These are phyloP conservation scores for Seriola aureovittata DNA, from an alignment of 2,113 vertebrate species.

Conservation along the genomic window DNA sequence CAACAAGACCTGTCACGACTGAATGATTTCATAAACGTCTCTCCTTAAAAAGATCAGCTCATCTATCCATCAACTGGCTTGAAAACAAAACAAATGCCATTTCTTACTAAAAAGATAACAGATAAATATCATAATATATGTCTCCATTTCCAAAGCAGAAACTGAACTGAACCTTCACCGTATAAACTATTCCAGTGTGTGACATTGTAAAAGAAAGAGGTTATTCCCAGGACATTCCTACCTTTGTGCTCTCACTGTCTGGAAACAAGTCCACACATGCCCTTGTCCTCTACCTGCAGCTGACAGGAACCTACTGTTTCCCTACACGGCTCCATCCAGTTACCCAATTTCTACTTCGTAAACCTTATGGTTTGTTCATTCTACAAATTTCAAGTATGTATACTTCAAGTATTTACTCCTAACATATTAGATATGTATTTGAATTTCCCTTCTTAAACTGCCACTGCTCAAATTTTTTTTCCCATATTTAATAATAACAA, in stretches of 20 bases:
- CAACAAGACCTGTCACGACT: constrained; percentile 17
- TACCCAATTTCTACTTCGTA: background rate
- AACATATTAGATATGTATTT: background rate
- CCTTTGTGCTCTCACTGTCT: constrained; percentile 59
- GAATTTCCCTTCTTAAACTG: background rate
- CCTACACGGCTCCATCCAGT: constrained; percentile 6
- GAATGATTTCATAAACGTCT: constrained; percentile 25
- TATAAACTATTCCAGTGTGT: constrained; percentile 19
- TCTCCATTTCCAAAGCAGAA: constrained; percentile 3
- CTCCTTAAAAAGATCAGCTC: constrained; percentile 14
- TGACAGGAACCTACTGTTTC: constrained; percentile 38
- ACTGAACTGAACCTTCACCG: background rate
- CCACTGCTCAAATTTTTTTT: background rate
- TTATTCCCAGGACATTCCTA: constrained; percentile 71
- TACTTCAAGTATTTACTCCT: background rate
- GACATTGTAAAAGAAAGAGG: constrained; percentile 32
- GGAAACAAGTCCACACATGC: constrained; percentile 66
- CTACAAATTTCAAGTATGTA: too few species aligned
- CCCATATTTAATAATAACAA: background rate
- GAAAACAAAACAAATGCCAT: background rate
- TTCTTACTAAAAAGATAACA: background rate
- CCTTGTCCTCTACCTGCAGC: constrained; percentile 29
- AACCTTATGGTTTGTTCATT: background rate
- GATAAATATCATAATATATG: background rate
- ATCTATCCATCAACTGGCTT: constrained; percentile 18